These are phyloP conservation scores for Scaptomyza hsui DNA, from an alignment of 1,140 invertebrate genomes.

Conservation along the genomic window DNA sequence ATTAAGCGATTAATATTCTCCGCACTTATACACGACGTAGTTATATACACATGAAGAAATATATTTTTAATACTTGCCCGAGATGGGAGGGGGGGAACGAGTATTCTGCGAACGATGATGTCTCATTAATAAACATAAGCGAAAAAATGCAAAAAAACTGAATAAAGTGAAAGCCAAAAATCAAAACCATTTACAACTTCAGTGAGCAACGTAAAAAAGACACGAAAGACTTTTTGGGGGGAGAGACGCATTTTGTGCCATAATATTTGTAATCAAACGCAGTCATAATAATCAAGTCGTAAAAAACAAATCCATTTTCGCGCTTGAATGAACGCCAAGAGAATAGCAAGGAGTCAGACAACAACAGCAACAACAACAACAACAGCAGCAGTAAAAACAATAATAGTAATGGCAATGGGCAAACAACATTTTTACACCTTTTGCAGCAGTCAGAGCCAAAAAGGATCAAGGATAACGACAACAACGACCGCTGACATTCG, in stretches of 20 bases:
- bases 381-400: slow-evolving; percentile 69
- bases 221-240: slow-evolving; percentile 15
- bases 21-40: no score
- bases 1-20: no score
- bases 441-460: slow-evolving; percentile 40
- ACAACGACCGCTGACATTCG: slow-evolving; percentile 42
- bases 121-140: slow-evolving; percentile 80
- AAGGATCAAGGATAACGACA: slow-evolving; percentile 51
- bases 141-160: slow-evolving; percentile 39
- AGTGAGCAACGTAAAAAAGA: slow-evolving; percentile 54
- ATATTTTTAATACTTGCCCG: no score
- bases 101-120: slow-evolving; percentile 48
- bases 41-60: no score
- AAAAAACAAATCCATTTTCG: slow-evolving; percentile 83
- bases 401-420: slow-evolving; percentile 71
- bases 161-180: slow-evolving; percentile 41
- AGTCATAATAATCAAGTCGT: slow-evolving; percentile 83
- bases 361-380: slow-evolving; percentile 22
- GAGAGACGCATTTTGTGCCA: slow-evolving; percentile 33
- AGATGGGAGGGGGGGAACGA: no score
- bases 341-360: slow-evolving; percentile 23
- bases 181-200: slow-evolving; percentile 68
- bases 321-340: slow-evolving; percentile 63
- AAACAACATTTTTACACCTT: slow-evolving; percentile 75
- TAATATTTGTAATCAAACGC: slow-evolving; percentile 82